phyloP scores from a whole-genome alignment of 2,888 invertebrate genomes.

The Leucophenga maculata region DNA sequence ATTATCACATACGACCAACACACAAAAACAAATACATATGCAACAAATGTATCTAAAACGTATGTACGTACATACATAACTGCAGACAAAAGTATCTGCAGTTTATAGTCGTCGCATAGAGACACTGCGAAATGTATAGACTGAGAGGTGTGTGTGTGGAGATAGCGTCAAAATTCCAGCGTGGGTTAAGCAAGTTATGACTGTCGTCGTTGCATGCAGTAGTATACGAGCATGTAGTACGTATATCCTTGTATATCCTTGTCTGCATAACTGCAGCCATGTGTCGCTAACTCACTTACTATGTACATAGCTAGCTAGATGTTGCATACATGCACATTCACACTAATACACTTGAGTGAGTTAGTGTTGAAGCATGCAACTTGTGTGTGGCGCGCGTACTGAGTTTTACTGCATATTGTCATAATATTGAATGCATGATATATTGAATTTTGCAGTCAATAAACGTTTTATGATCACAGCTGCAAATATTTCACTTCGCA shows the following conservation, averaged over 20 bases:
- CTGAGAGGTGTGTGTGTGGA: too few relatives aligned
- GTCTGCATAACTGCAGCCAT: slow-evolving; percentile 5
- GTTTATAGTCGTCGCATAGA: slow-evolving; percentile 43
- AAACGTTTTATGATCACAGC: slow-evolving; percentile 59
- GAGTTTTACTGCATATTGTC: slow-evolving; percentile 58
- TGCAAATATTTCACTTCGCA: slow-evolving; percentile 46
- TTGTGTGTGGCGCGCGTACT: slow-evolving; percentile 34
- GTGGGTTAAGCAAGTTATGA: slow-evolving; percentile 25
- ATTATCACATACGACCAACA: slow-evolving; percentile 51
- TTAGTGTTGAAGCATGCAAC: slow-evolving; percentile 19
- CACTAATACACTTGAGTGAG: slow-evolving; percentile 12
- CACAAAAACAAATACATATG: neutral
- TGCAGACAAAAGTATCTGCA: slow-evolving; percentile 10
- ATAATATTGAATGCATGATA: slow-evolving; percentile 62
- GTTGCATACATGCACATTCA: slow-evolving; percentile 9
- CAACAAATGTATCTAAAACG: slow-evolving; percentile 18
- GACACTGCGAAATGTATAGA: slow-evolving; percentile 36
- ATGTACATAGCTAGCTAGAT: too few relatives aligned
- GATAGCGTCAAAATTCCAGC: slow-evolving; percentile 2
- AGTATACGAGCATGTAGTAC: slow-evolving; percentile 13
- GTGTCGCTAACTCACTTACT: neutral
- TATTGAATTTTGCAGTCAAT: slow-evolving; percentile 66
- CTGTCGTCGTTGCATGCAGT: neutral
- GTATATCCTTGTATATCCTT: slow-evolving; percentile 14
- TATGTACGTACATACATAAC: neutral